Conservation (phyloP, 1,140 invertebrate species). For the Rhagoletis pomonella region DNA sequence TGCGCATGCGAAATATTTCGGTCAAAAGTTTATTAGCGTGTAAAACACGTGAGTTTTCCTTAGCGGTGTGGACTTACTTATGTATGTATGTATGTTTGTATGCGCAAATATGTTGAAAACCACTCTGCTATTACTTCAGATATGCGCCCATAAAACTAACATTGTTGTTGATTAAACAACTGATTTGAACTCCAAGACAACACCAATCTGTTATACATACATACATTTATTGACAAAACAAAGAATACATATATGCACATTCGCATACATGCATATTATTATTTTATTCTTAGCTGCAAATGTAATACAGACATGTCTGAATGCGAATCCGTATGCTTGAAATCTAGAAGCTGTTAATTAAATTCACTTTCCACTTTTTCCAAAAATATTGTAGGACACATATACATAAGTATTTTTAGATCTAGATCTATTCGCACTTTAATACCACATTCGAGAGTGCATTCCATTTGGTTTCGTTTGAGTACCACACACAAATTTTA, state of each 20-base stretch:
- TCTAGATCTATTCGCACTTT: neutral
- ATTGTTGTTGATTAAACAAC: constrained; percentile 20
- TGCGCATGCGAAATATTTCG: constrained; percentile 50
- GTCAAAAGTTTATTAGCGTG: neutral
- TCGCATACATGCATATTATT: too few relatives aligned
- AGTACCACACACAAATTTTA: too few relatives aligned
- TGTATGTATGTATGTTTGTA: neutral
- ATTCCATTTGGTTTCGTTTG: too few relatives aligned
- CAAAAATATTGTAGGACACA: neutral
- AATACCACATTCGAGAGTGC: too few relatives aligned
- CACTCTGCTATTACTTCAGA: neutral
- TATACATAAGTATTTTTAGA: neutral
- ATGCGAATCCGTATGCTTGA: too few relatives aligned
- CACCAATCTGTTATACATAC: neutral
- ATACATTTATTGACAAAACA: constrained; percentile 10
- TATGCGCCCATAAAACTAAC: neutral
- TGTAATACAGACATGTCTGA: too few relatives aligned
- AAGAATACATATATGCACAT: neutral
- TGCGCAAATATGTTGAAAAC: too few relatives aligned
- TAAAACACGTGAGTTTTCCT: neutral
- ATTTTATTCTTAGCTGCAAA: too few relatives aligned
- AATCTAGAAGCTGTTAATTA: too few relatives aligned
- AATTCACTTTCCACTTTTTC: too few relatives aligned
- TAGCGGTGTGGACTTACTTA: neutral
- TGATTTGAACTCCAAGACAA: neutral